These are phyloP conservation scores for Rhyacophila brunnea DNA, from an alignment of 1,140 invertebrate species.

Conservation along the genomic window DNA sequence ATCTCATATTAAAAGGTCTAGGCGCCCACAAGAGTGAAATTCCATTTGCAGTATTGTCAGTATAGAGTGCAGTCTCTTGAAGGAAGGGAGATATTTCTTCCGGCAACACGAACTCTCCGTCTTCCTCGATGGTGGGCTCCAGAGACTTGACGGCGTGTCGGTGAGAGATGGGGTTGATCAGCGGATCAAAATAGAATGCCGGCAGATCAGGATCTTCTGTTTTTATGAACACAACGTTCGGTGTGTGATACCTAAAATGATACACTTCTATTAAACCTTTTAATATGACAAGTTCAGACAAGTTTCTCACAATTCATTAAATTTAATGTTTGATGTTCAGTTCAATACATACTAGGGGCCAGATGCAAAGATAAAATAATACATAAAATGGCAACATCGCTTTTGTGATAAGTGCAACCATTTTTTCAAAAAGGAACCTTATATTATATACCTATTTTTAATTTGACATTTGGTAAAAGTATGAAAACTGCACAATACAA, in stretches of 20 bases:
- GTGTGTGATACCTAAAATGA: slow-evolving; percentile 90
- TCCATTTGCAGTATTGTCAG: slow-evolving; percentile 98
- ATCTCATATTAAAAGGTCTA: slow-evolving; percentile 94
- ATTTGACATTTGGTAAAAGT: no score
- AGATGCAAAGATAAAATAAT: no score
- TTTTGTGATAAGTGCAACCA: no score
- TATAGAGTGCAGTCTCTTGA: slow-evolving; percentile 93
- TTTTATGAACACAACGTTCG: slow-evolving; percentile 99
- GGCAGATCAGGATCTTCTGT: slow-evolving; percentile 99
- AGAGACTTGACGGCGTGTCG: slow-evolving; percentile 82
- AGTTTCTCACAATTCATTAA: not conserved
- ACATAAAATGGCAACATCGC: slow-evolving; percentile 6
- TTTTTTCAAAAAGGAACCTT: no score
- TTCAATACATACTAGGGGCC: no score
- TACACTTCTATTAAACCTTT: slow-evolving; percentile 24
- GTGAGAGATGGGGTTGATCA: slow-evolving; percentile 99
- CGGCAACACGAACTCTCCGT: slow-evolving; percentile 92
- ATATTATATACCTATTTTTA: no score
- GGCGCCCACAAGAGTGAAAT: slow-evolving; percentile 98
- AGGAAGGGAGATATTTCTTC: slow-evolving; percentile 90
- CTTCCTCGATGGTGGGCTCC: slow-evolving; percentile 88
- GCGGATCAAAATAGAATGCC: slow-evolving; percentile 99
- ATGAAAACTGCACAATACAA: no score
- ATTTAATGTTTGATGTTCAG: no score
- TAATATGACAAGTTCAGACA: not conserved